A percentile compares a stretch with the other conserved stretches of the same genome.
Evolutionary conservation across 35 echinoderm and acorn worm species (phyloP).

Genomic region (Apostichopus japonicus): DNA sequence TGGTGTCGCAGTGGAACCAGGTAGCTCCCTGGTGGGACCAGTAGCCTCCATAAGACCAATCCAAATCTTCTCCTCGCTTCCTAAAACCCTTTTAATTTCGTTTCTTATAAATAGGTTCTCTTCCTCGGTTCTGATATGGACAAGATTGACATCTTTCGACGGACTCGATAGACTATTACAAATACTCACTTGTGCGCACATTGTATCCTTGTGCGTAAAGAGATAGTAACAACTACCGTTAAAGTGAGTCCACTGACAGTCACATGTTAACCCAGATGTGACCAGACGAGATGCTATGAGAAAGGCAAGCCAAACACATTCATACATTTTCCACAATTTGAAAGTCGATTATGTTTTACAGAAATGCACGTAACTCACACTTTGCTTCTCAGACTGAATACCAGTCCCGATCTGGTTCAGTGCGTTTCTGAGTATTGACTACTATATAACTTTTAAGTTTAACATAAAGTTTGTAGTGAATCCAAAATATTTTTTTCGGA

Average conservation of each 20-base stretch:
- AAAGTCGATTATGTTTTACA: no score
- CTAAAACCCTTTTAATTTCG: neutral
- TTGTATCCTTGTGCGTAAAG: neutral
- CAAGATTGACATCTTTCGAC: neutral
- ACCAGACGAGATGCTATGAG: no score
- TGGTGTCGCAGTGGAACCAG: neutral
- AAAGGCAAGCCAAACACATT: no score
- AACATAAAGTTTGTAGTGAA: no score
- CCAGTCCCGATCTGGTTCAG: no score
- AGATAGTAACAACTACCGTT: neutral
- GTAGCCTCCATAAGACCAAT: slow-evolving; percentile 6
- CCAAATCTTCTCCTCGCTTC: slow-evolving; percentile 1
- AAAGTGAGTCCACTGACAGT: slow-evolving; percentile 20
- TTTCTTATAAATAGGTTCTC: neutral
- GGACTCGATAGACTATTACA: neutral
- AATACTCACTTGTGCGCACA: neutral
- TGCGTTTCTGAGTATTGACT: no score
- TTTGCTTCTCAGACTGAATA: no score
- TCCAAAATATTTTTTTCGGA: no score
- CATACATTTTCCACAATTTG: no score
- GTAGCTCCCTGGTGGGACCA: neutral
- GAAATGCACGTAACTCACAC: no score
- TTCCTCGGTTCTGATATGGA: neutral
- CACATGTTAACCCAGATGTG: neutral
- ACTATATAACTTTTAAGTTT: no score